Evolutionary conservation across 1,140 invertebrate genomes (phyloP).

Genomic region (Subanguina moxae): DNA sequence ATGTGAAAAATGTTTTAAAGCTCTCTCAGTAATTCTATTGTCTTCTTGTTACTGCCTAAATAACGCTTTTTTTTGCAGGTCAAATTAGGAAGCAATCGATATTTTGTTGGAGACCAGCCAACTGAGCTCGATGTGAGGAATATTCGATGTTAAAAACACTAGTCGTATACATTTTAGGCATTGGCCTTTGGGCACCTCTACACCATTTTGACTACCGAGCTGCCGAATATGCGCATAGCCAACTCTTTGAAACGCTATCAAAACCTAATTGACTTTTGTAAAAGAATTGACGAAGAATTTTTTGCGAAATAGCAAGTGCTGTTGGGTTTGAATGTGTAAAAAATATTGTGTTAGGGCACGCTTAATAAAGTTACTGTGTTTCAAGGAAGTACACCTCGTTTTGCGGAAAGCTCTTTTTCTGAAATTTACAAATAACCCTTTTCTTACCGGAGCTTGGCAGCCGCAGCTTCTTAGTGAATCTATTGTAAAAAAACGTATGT

Average conservation of each 20-base stretch:
- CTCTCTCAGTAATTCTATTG: background rate
- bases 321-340: no score
- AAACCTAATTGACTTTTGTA: slow-evolving; percentile 72
- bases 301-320: slow-evolving; percentile 4
- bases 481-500: no score
- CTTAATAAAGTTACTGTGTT: no score
- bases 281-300: slow-evolving; percentile 70
- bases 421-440: no score
- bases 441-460: no score
- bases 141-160: slow-evolving; percentile 48
- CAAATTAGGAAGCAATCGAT: slow-evolving; percentile 46
- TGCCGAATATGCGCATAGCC: slow-evolving; percentile 73
- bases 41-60: background rate
- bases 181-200: slow-evolving; percentile 94
- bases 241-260: slow-evolving; percentile 70
- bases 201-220: slow-evolving; percentile 77
- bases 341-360: no score
- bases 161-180: slow-evolving; percentile 67
- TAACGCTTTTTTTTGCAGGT: slow-evolving; percentile 20
- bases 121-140: slow-evolving; percentile 80
- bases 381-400: no score
- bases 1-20: slow-evolving; percentile 28
- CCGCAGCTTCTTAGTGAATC: no score
- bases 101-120: slow-evolving; percentile 59
- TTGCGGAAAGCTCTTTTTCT: no score